Evolutionary conservation across 1,140 invertebrate species (phyloP).

Genomic region (Penaeus chinensis): DNA sequence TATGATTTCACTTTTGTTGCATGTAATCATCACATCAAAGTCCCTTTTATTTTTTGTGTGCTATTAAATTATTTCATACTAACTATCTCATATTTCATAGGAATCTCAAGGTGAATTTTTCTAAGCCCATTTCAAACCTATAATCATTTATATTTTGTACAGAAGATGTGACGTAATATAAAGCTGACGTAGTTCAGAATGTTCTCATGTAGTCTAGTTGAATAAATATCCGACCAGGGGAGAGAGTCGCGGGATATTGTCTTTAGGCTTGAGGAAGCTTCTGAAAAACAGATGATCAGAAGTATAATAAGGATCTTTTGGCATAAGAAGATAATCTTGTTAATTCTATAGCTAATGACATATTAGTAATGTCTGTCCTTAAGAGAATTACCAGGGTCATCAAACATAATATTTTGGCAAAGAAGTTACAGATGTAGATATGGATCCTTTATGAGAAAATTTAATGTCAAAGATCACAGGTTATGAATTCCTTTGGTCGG

Average conservation of each 20-base stretch:
- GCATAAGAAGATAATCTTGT: no score
- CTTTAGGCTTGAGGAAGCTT: no score
- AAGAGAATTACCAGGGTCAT: no score
- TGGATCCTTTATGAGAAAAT: no score
- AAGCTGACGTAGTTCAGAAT: constrained; percentile 39
- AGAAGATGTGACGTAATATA: constrained; percentile 46
- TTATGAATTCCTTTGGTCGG: constrained; percentile 11
- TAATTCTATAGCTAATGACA: no score
- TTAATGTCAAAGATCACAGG: no score
- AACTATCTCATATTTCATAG: constrained; percentile 45
- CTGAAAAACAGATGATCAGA: no score
- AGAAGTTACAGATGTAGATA: no score
- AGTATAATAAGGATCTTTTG: no score
- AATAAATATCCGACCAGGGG: not conserved
- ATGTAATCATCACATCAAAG: constrained; percentile 34
- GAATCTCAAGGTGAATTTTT: constrained; percentile 40
- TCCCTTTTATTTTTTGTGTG: constrained; percentile 31
- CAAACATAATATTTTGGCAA: no score
- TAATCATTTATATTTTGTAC: constrained; percentile 59
- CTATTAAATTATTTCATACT: constrained; percentile 45
- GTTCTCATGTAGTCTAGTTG: constrained; percentile 40
- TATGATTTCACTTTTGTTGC: constrained; percentile 44
- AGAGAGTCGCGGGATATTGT: no score
- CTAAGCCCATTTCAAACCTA: constrained; percentile 31
- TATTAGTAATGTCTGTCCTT: no score